phyloP scores from a whole-genome alignment of 2,797 vertebrate genomes.

The Pseudochirops corinnae region DNA sequence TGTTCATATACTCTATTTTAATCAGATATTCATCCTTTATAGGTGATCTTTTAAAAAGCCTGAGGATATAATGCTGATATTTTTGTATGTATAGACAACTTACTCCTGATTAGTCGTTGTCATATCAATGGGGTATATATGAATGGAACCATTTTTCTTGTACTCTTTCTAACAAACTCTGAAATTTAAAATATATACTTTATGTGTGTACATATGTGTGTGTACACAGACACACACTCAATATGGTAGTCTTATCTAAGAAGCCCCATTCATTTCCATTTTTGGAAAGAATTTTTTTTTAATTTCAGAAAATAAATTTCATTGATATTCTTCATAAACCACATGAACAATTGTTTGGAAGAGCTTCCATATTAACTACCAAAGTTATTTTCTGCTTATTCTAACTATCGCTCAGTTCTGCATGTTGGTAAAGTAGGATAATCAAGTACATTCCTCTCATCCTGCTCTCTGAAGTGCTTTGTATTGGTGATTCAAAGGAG shows the following conservation, averaged over 20 bases:
- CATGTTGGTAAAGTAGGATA: slow-evolving; percentile 33
- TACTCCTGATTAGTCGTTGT: neutral
- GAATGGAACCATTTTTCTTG: neutral
- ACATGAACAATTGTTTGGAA: slow-evolving; percentile 28
- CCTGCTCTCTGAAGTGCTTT: slow-evolving; percentile 8
- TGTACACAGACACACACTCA: too few relatives aligned
- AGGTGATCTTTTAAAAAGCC: slow-evolving; percentile 41
- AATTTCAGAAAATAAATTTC: neutral
- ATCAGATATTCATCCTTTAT: slow-evolving; percentile 28
- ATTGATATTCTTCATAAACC: slow-evolving; percentile 4
- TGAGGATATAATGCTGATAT: neutral
- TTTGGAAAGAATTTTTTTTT: slow-evolving; percentile 49
- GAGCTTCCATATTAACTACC: slow-evolving; percentile 40
- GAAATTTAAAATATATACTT: neutral
- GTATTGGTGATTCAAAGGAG: slow-evolving; percentile 41
- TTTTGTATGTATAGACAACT: neutral
- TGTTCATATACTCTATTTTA: slow-evolving; percentile 13
- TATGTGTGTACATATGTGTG: neutral
- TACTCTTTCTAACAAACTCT: neutral
- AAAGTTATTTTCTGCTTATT: slow-evolving; percentile 1
- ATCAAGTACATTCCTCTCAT: neutral
- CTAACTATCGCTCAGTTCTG: slow-evolving; percentile 29
- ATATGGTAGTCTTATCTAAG: neutral
- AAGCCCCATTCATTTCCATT: slow-evolving; percentile 32
- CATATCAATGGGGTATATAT: neutral